Evolutionary conservation across 2,888 invertebrate species (phyloP), one percentile per base, ranked within the genome.

Genomic region (Hemicrepidius hirtus): DNA sequence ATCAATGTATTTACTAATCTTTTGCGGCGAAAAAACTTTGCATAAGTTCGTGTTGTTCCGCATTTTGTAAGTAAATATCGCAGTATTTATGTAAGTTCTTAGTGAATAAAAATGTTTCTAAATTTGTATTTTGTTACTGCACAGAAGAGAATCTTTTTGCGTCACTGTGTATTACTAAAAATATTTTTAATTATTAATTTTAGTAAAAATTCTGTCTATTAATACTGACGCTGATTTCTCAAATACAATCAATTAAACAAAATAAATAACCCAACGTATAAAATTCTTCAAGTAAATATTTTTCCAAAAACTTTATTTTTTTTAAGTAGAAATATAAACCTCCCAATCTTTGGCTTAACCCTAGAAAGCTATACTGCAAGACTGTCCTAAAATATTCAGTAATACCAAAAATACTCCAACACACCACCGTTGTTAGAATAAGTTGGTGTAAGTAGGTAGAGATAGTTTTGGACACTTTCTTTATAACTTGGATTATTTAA

Each of bases 381-480:
- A 68, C 68, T 68, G 68, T 63, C 62, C 60, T 68, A 57, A 46
- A 32, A 20, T 13, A 20, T 55, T 50, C 50, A 16, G 21, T 21
- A 3, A 50, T 21, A 53, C 28, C 35, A 41, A 60, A 21, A 60
- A 60, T 53, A 28, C 16, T 53, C 28, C 60, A 65, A 53, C 65
- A 65, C 60, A 65, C 40, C 65, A 65, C 53, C 55, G 64, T 18
- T 53, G 28, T 53, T 53, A 60, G 35, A 55, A 9, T 13, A 60
- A 24, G 41, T 60, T 21, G 35, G 35, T 57, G 24, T 24, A 20
- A 41, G 16, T 41, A 44, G 60, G 10, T 41, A 60, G 44, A 60
- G 1, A 18, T 46, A 46, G 46, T 46, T 46, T 46, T 46, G 6
- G 46, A 46, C 53, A 53, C 53, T 28, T 3, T 49, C 28, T 18